These are phyloP conservation scores for Alauda arvensis DNA, from an alignment of 2,797 vertebrate species.

Conservation along the genomic window DNA sequence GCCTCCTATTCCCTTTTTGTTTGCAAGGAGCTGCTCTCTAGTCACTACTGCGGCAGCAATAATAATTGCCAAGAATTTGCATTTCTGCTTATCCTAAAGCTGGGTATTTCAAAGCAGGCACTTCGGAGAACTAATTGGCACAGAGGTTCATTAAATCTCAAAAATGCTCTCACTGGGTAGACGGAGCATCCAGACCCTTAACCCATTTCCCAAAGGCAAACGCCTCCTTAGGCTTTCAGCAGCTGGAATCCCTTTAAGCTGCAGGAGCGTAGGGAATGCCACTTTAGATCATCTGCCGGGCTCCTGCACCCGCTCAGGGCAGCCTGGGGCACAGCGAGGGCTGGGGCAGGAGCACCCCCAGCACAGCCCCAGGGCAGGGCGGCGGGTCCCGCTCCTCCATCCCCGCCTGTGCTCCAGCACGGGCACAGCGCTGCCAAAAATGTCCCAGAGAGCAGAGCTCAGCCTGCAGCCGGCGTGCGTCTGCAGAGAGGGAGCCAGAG, in stretches of 20 bases:
- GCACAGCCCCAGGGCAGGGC: neutral
- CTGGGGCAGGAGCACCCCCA: neutral
- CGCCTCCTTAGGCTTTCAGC: neutral
- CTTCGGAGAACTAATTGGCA: constrained; percentile 31
- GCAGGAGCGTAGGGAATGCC: rapidly evolving
- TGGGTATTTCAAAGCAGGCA: constrained; percentile 6
- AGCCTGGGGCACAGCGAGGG: neutral
- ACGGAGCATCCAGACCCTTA: neutral
- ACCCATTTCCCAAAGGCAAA: constrained; percentile 18
- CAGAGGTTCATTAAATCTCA: constrained; percentile 15
- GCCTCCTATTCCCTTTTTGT: neutral
- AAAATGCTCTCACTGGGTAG: neutral
- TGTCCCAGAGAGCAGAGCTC: neutral
- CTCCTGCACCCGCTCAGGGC: neutral
- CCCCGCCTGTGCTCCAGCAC: neutral
- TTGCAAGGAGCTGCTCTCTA: neutral
- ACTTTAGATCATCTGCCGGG: too few species aligned
- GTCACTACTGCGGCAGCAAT: neutral
- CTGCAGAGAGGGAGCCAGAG: neutral
- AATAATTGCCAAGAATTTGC: constrained; percentile 1
- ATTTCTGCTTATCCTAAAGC: constrained; percentile 21
- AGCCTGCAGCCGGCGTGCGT: neutral
- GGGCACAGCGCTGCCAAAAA: neutral
- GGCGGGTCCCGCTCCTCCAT: neutral
- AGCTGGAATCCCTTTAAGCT: neutral